Base-by-base conservation (phyloP, 2,113 vertebrate species). In the Zosterops hypoxanthus region DNA sequence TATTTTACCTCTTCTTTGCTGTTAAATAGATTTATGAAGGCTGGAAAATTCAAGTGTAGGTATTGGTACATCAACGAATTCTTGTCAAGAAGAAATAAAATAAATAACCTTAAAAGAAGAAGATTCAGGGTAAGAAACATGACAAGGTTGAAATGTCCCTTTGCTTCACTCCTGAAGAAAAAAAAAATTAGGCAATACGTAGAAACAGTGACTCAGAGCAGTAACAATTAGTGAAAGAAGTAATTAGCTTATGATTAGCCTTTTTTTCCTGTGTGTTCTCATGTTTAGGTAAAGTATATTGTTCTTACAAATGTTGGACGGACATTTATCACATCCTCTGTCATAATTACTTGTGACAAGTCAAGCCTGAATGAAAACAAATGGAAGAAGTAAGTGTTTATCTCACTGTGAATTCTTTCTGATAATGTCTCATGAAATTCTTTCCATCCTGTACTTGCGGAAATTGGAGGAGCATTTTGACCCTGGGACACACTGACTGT, bases 281-380 rank as follows among this genome's bases (percentile, higher is more conserved):
- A 33, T 93, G 95, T 96, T 95, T 92, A 92, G 88, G 76, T 95
- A 82, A 90, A 94, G 88, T 80, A 91, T 95, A 97, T 97, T 97
- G 95, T 97, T 97, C 90, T 95, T 86, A 57, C 53, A 92, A 91
- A 94, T 66, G 94, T 77, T 90, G 77, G 93, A 76, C 77, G 66
- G 95, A 96, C 96, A 94, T 96, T 96, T 97, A 96, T 96, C 97
- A 97, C 94, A 94, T 97, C 97, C 95, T 94, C 93, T 87, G 88
- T 85, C 94, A 95, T 94, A 94, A 96, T 95, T 94, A 71, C 90
- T 89, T 91, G 80, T 73, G 95, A 90, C 88, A 93, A 95, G 94
- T 94, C 57, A 77, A 90, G 84, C 86, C 75, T 97, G 92, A 94
- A 91, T 92, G 63, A 91, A 95, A 95, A 95, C 94, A 97, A 94